A percentile compares a stretch with the other conserved stretches of the same genome.
Conservation (phyloP, 35 echinoderm and acorn worm genomes). For the Stichopus chloronotus region DNA sequence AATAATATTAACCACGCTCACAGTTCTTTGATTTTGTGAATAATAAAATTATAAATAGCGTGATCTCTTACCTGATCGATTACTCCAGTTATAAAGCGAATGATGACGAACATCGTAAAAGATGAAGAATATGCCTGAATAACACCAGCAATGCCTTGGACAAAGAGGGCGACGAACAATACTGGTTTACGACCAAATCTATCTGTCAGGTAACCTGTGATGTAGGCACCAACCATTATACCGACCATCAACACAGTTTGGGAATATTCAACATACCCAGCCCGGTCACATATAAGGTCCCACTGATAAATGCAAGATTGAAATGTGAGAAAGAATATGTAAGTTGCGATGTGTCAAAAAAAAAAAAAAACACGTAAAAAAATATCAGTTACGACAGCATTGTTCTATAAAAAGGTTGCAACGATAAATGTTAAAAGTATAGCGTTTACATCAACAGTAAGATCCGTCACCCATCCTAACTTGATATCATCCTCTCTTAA, state of each 20-base stretch:
- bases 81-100: conserved; percentile 19
- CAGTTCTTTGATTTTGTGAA: no score
- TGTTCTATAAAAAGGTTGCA: no score
- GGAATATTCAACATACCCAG: conserved; percentile 2
- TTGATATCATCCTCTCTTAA: no score
- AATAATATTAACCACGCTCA: no score
- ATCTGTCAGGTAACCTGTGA: conserved; percentile 34
- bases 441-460: background rate
- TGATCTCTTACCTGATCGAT: conserved; percentile 11
- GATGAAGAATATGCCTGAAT: background rate
- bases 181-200: conserved; percentile 41
- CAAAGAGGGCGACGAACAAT: background rate
- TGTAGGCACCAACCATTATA: conserved; percentile 28
- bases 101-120: conserved; percentile 8
- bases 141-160: conserved; percentile 16
- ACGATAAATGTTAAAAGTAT: no score
- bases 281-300: conserved; percentile 47
- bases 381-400: no score
- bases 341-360: background rate
- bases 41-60: no score
- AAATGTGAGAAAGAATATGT: no score
- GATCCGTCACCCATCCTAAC: background rate
- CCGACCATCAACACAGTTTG: conserved; percentile 35
- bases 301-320: background rate
- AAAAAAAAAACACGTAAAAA: background rate